These are phyloP conservation scores for Odontomachus brunneus DNA, from an alignment of 1,140 invertebrate genomes.

Conservation along the genomic window DNA sequence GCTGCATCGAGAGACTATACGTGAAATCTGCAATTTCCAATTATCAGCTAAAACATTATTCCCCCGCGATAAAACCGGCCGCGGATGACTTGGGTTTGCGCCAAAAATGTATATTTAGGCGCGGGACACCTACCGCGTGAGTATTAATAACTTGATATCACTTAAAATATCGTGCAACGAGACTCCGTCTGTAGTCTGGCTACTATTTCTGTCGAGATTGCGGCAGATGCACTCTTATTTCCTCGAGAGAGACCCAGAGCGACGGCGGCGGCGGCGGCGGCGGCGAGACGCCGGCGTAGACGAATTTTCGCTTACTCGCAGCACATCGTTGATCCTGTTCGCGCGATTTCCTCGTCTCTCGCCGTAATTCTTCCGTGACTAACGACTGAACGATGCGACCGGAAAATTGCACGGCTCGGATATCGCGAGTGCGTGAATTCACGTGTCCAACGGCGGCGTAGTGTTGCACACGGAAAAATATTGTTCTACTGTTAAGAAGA, in stretches of 20 bases:
- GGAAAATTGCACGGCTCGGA: slow-evolving; percentile 30
- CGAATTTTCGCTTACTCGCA: slow-evolving; percentile 39
- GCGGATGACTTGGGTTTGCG: slow-evolving; percentile 62
- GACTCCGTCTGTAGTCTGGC: slow-evolving; percentile 69
- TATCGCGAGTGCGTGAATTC: slow-evolving; percentile 6
- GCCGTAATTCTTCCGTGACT: slow-evolving; percentile 27
- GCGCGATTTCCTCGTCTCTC: slow-evolving; percentile 34
- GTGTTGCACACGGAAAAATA: too few species aligned
- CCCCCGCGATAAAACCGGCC: slow-evolving; percentile 70
- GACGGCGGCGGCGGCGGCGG: too few species aligned
- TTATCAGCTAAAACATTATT: slow-evolving; percentile 74
- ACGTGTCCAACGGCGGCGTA: neutral
- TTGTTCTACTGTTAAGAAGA: too few species aligned
- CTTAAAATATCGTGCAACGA: slow-evolving; percentile 73
- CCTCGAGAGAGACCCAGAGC: slow-evolving; percentile 8
- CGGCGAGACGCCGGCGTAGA: slow-evolving; percentile 36
- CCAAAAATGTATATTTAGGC: slow-evolving; percentile 73
- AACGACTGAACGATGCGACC: slow-evolving; percentile 21
- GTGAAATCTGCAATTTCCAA: slow-evolving; percentile 66
- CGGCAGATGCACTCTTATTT: slow-evolving; percentile 53
- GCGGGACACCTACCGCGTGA: slow-evolving; percentile 61
- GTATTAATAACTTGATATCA: slow-evolving; percentile 75
- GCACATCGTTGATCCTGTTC: slow-evolving; percentile 44
- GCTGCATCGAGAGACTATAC: neutral
- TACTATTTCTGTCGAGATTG: slow-evolving; percentile 65